phyloP scores from a whole-genome alignment of 1,140 invertebrate genomes.

The Zaprionus camerounensis region DNA sequence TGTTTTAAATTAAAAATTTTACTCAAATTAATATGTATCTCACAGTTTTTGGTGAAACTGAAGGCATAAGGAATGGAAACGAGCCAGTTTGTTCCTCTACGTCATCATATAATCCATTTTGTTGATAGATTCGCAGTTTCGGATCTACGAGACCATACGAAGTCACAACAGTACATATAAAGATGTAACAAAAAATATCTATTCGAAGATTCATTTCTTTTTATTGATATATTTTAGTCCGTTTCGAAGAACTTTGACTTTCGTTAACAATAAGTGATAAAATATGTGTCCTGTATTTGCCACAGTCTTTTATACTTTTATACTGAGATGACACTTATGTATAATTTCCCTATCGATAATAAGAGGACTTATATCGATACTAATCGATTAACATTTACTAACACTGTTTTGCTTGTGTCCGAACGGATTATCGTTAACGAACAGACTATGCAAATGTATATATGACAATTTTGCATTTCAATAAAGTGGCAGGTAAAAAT shows the following conservation, averaged over 20 bases:
- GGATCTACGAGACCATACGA: slow-evolving; percentile 54
- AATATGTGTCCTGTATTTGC: slow-evolving; percentile 25
- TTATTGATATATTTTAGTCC: slow-evolving; percentile 6
- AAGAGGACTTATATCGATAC: not conserved
- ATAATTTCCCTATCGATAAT: slow-evolving; percentile 21
- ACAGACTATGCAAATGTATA: not conserved
- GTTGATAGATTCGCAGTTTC: slow-evolving; percentile 28
- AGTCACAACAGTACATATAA: slow-evolving; percentile 52
- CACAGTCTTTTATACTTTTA: slow-evolving; percentile 6
- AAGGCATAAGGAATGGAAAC: slow-evolving; percentile 89
- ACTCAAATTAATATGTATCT: slow-evolving; percentile 69
- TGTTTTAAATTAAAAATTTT: not conserved
- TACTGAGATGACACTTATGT: slow-evolving; percentile 12
- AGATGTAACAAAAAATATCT: slow-evolving; percentile 22
- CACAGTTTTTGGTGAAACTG: slow-evolving; percentile 88
- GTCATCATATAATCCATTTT: slow-evolving; percentile 49
- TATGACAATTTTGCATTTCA: not conserved
- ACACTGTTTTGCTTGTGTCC: not conserved
- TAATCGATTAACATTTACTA: not conserved
- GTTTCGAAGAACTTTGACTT: slow-evolving; percentile 1
- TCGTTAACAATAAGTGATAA: slow-evolving; percentile 3
- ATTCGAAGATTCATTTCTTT: slow-evolving; percentile 31
- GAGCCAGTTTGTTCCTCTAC: slow-evolving; percentile 74
- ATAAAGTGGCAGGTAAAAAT: not conserved
- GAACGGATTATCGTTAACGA: not conserved